phyloP scores from a whole-genome alignment of 1,140 invertebrate species.

The Drosophila santomea region DNA sequence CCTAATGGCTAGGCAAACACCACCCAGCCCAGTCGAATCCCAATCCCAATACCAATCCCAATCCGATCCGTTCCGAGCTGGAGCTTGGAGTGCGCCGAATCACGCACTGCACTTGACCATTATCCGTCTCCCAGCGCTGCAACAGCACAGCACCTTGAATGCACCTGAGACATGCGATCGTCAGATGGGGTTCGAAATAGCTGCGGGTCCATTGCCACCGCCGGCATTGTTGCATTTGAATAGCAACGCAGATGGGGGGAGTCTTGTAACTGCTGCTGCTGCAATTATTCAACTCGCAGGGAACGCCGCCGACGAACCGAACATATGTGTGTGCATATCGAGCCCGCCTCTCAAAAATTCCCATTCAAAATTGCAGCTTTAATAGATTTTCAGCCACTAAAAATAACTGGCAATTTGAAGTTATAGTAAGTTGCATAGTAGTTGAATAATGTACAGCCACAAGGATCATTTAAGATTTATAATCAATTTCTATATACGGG shows the following conservation, averaged over 20 bases:
- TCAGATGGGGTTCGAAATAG: constrained; percentile 21
- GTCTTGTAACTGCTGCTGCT: constrained; percentile 17
- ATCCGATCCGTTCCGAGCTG: constrained; percentile 4
- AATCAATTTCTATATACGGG: not conserved
- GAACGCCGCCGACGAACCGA: too few relatives aligned
- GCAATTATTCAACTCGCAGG: constrained; percentile 13
- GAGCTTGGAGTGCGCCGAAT: constrained; percentile 36
- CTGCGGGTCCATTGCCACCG: constrained; percentile 42
- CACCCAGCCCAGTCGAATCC: constrained; percentile 2
- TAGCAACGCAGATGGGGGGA: constrained; percentile 26
- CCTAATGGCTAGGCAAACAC: constrained; percentile 51
- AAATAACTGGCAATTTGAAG: not conserved
- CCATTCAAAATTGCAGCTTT: not conserved
- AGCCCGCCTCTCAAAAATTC: not conserved
- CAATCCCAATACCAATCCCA: too few relatives aligned
- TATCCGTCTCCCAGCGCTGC: constrained; percentile 24
- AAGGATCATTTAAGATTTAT: not conserved
- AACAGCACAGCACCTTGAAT: constrained; percentile 38
- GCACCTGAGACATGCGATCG: constrained; percentile 50
- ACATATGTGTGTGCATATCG: not conserved
- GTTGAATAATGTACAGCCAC: not conserved
- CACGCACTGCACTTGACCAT: constrained; percentile 53
- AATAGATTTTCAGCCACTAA: not conserved
- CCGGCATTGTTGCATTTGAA: constrained; percentile 45
- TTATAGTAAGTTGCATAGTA: not conserved